Evolutionary conservation across 1,140 invertebrate genomes (phyloP).

Genomic region (Drosophila simulans): DNA sequence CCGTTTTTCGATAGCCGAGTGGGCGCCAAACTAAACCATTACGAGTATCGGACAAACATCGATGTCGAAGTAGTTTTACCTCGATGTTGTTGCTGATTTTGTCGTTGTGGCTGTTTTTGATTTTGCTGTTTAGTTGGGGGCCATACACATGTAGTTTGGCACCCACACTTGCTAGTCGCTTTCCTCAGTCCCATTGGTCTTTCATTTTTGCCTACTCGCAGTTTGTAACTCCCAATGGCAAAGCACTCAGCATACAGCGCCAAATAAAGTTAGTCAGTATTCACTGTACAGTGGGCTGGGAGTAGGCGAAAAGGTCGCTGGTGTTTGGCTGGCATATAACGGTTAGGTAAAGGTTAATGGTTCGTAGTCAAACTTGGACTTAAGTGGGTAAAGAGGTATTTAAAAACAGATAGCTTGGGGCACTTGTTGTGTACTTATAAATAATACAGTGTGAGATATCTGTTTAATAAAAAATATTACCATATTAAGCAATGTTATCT

Average conservation of each 20-base stretch:
- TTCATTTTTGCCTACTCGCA: constrained; percentile 16
- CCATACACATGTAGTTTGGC: constrained; percentile 75
- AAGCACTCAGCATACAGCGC: constrained; percentile 34
- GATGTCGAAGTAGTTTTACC: constrained; percentile 43
- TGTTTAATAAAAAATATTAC: background rate
- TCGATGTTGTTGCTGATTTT: constrained; percentile 40
- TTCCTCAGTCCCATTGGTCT: constrained; percentile 5
- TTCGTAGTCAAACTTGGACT: background rate
- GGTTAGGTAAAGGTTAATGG: constrained; percentile 21
- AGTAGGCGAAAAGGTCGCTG: constrained; percentile 6
- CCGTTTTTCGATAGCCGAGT: constrained; percentile 57
- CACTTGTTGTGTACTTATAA: no score
- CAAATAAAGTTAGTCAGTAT: constrained; percentile 31
- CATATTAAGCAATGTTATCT: background rate
- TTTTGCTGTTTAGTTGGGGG: constrained; percentile 28
- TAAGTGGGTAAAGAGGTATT: background rate
- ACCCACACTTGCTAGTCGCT: constrained; percentile 59
- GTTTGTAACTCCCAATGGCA: constrained; percentile 26
- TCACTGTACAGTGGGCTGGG: constrained; percentile 35
- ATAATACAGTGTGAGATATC: no score
- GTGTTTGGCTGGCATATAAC: background rate
- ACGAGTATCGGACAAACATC: constrained; percentile 37
- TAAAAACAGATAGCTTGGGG: no score
- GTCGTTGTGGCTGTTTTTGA: constrained; percentile 5
- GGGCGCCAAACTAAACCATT: constrained; percentile 56